Conservation (phyloP, 2,113 vertebrate genomes). For the Chunga burmeisteri region DNA sequence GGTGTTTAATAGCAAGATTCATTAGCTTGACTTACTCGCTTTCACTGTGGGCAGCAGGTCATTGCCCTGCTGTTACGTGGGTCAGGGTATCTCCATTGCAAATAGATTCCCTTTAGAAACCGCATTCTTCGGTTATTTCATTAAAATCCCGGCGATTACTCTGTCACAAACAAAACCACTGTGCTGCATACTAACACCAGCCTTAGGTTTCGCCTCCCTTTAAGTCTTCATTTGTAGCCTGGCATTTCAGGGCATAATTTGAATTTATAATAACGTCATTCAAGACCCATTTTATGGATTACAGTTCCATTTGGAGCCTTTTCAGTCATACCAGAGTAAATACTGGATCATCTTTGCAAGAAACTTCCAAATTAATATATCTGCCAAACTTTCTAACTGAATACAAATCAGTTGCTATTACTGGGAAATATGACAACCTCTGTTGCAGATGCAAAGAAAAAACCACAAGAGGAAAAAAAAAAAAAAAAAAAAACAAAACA, state of each 20-base stretch:
- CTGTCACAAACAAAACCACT: background rate
- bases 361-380: background rate
- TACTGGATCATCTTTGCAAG: background rate
- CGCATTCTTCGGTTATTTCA: background rate
- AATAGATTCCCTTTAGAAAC: background rate
- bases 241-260: background rate
- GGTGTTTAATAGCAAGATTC: background rate
- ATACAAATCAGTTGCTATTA: background rate
- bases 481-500: rapidly evolving
- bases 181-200: background rate
- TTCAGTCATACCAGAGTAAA: constrained; percentile 19
- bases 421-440: background rate
- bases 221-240: background rate
- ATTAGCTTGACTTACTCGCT: background rate
- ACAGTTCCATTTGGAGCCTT: constrained; percentile 7
- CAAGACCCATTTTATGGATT: constrained; percentile 17
- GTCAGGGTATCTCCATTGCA: background rate
- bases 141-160: background rate
- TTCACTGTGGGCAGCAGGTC: background rate
- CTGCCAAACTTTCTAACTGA: background rate
- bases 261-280: background rate
- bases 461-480: background rate
- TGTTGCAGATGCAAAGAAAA: background rate
- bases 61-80: background rate
- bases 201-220: background rate